Evolutionary conservation across 2,888 invertebrate species (phyloP), one percentile per base, ranked within the genome.

Genomic region (Troilus luridus): DNA sequence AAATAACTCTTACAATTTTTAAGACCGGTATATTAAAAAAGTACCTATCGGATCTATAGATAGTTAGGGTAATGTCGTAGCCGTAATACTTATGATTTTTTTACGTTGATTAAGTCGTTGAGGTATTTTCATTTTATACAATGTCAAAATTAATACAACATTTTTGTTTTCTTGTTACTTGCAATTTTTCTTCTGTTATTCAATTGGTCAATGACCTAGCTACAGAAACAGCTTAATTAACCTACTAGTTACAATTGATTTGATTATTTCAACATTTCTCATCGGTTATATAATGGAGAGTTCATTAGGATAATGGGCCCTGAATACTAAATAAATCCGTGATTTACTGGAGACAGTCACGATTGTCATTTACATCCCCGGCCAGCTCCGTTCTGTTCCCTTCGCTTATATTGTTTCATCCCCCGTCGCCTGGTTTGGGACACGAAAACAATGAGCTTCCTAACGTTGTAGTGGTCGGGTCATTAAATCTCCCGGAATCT

Each of bases 291-390:
- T 77, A 41, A 27, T 5, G 58, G 56, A 85, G 21, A 56, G 56
- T 56, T 85, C n/a, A 85, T 85, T 85, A 85, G 56, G 10, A 56
- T 85, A n/a, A 85, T 85, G 85, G 56, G 6, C 56, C 41, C 17
- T 1, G 72, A 56, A 85, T 54, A n/a, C n/a, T 85, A 56, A n/a
- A 85, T 85, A 56, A 81, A 85, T n/a, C 85, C 41, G 27, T 85
- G 56, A 85, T 85, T n/a, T 85, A 85, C 6, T n/a, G n/a, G 21
- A 85, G 85, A 27, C 85, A 56, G 85, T 85, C 85, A 85, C 85
- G 85, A 85, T 21, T n/a, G 21, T 11, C 56, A 56, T 85, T 85
- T 56, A 21, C 85, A 85, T 85, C 9, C 56, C 85, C 56, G n/a
- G 85, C 85, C 56, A 85, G 9, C 56, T 12, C 56, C 11, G 12